Evolutionary conservation across 2,113 vertebrate species (phyloP).

Genomic region (Nannospalax galili): DNA sequence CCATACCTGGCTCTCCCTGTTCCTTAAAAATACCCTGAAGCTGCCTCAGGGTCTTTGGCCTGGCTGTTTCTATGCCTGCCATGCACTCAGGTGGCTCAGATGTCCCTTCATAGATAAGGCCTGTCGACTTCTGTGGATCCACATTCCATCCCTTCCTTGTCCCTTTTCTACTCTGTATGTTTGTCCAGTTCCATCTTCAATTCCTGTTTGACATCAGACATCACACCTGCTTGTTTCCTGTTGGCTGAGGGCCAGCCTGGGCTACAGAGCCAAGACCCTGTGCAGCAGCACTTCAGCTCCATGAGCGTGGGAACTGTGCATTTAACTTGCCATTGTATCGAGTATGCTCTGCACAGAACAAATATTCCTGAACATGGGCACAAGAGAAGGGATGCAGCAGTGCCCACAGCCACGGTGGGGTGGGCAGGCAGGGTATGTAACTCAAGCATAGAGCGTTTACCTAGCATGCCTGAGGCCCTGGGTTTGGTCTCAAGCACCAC

Average conservation of each 20-base stretch:
- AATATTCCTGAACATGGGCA: neutral
- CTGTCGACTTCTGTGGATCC: neutral
- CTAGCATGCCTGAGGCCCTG: neutral
- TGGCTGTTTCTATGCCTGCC: neutral
- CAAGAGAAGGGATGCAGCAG: neutral
- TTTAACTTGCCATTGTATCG: neutral
- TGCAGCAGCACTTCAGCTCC: neutral
- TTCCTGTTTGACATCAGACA: neutral
- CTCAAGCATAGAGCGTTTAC: neutral
- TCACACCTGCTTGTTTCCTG: neutral
- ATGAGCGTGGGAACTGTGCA: rapidly evolving
- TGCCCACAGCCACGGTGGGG: neutral
- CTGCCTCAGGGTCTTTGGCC: neutral
- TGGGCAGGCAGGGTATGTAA: neutral
- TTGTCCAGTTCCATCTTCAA: neutral
- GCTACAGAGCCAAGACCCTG: neutral
- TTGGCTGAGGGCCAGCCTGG: neutral
- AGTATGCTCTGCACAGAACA: neutral
- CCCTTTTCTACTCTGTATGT: no score
- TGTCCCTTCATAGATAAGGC: neutral
- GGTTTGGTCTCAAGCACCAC: neutral
- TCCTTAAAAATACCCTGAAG: neutral
- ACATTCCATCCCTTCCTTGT: neutral
- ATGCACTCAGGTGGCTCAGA: neutral
- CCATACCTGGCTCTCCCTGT: neutral